Percentiles rank a stretch among this genome's conserved stretches.
These are phyloP conservation scores for Menidia beryllina DNA, from an alignment of 2,113 vertebrate genomes.

Conservation along the genomic window DNA sequence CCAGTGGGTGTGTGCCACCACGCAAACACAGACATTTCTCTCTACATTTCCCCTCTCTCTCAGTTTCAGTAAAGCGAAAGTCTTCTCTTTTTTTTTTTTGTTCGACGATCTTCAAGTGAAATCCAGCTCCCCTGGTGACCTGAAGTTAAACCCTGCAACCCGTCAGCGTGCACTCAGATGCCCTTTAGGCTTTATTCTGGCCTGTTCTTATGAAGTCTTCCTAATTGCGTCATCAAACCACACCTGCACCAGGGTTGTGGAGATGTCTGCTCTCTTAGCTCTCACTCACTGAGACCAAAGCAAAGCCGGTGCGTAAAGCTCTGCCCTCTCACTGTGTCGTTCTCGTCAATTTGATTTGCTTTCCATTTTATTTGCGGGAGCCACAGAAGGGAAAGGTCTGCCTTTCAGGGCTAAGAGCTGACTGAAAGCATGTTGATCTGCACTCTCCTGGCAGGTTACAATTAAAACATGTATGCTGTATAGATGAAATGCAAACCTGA, in stretches of 20 bases:
- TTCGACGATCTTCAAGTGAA: constrained; percentile 6
- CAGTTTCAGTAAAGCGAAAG: background rate
- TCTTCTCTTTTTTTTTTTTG: constrained; percentile 1
- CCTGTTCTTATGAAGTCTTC: constrained; percentile 4
- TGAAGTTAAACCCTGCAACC: background rate
- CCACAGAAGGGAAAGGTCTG: background rate
- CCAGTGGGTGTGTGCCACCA: background rate
- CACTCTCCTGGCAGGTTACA: background rate
- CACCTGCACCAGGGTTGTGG: background rate
- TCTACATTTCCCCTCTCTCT: background rate
- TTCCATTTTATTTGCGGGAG: background rate
- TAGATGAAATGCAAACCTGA: background rate
- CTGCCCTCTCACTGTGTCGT: background rate
- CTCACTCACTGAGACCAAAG: background rate
- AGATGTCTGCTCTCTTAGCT: background rate
- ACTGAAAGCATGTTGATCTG: background rate
- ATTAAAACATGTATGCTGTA: background rate
- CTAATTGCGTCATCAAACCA: background rate
- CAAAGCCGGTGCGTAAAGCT: background rate
- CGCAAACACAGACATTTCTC: background rate
- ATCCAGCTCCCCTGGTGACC: background rate
- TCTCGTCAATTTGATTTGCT: background rate
- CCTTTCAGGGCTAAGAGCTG: background rate
- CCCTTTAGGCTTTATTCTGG: background rate
- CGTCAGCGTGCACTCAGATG: background rate